Base-by-base conservation (phyloP, 1,140 invertebrate species). In the Batillaria attramentaria region DNA sequence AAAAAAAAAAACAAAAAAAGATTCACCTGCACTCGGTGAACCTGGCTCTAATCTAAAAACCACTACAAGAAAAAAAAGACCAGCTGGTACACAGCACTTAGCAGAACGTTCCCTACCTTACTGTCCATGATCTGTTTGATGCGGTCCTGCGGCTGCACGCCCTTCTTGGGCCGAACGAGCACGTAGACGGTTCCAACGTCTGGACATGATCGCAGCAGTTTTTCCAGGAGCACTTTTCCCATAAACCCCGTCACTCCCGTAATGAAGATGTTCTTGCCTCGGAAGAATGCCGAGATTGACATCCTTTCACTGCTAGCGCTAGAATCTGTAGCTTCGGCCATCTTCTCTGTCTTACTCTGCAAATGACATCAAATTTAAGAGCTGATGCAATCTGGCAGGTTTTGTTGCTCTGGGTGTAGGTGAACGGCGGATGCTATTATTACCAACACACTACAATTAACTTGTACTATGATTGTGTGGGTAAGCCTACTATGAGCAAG, bases 171-270 rank as follows among this genome's bases (percentile, higher is more conserved):
- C 79, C 96, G 91, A 79, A 97, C 93, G 24, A 97, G 91, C 10
- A 96, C 87, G 85, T 94, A 96, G 35, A 96, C 93, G n/a, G 90
- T 93, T 4, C 93, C 91, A 18, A 97, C 88, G 0, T 92, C 93
- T 3, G 93, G 93, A 88, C 95, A 97, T 6, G 94, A 94, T 68
- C 95, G 90, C 10, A 97, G 89, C 3, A 97, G 88, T 87, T 97
- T 97, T 90, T 97, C 96, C 33, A 97, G 85, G 0, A 96, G 89
- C 3, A 94, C 94, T 92, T 97, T 96, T 81, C 92, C 96, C 86
- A 93, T 92, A 90, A 94, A 97, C 84, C 93, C 95, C 0, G 95
- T 96, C 81, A 86, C 91, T 28, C 93, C 93, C 6, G 93, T 93
- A 65, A 93, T 89, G 86, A 98, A 96, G 20, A 97, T 91, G 42